Conservation (phyloP, 92 coral and sea anemone genomes). For the Blastomussa wellsi region DNA sequence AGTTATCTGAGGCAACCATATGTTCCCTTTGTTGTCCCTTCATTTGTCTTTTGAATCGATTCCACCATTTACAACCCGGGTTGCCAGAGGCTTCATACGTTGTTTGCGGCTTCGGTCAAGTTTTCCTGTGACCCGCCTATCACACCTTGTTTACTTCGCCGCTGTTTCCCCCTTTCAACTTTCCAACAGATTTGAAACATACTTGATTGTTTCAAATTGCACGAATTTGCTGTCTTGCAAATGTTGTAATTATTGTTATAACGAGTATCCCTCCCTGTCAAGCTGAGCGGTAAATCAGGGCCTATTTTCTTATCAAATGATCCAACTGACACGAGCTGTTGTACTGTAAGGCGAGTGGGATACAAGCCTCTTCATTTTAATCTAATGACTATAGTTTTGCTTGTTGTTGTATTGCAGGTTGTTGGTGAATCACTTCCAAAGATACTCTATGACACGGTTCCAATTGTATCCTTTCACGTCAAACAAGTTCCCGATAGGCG, state of each 20-base stretch:
- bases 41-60: no score
- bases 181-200: neutral
- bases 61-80: no score
- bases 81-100: no score
- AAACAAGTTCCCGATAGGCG: neutral
- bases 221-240: neutral
- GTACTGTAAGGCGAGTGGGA: neutral
- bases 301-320: neutral
- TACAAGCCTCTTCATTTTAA: neutral
- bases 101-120: no score
- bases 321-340: neutral
- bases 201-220: neutral
- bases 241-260: neutral
- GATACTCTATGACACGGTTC: constrained; percentile 89
- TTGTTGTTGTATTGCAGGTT: constrained; percentile 48
- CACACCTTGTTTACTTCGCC: no score
- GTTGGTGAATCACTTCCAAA: constrained; percentile 96
- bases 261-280: neutral
- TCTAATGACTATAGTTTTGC: neutral
- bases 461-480: constrained; percentile 84
- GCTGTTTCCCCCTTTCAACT: neutral
- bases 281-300: neutral
- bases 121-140: no score
- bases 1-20: no score
- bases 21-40: no score